Conservation (phyloP, 2,888 invertebrate species). For the Drosophila anceps region DNA sequence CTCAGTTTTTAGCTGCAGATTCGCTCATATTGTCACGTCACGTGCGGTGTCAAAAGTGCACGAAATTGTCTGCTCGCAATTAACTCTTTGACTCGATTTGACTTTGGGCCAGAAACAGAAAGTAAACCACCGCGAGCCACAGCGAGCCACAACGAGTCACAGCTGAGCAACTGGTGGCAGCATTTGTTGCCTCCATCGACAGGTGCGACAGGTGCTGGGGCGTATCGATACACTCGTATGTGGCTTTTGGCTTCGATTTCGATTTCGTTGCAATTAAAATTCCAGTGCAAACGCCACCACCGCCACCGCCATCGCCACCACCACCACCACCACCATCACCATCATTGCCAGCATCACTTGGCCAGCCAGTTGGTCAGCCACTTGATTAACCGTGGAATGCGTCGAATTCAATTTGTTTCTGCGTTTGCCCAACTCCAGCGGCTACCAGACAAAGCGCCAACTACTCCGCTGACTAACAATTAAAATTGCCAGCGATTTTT, state of each 20-base stretch:
- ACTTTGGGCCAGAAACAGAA: conserved; percentile 61
- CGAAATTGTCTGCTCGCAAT: conserved; percentile 63
- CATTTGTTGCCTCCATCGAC: conserved; percentile 57
- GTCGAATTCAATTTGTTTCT: conserved; percentile 76
- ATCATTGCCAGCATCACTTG: conserved; percentile 9
- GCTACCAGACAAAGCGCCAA: conserved; percentile 43
- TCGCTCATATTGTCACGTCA: conserved; percentile 71
- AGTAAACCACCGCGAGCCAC: conserved; percentile 46
- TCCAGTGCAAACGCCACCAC: conserved; percentile 53
- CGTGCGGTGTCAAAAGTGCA: conserved; percentile 76
- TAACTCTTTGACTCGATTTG: conserved; percentile 78
- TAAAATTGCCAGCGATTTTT: conserved; percentile 60
- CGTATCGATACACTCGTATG: conserved; percentile 41
- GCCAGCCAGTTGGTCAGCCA: conserved; percentile 33
- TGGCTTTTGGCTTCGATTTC: conserved; percentile 60
- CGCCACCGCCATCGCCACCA: conserved; percentile 35
- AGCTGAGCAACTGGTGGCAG: conserved; percentile 48
- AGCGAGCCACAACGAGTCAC: conserved; percentile 6
- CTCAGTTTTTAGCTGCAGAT: conserved; percentile 6
- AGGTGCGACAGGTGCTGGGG: conserved; percentile 46
- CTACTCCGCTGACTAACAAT: conserved; percentile 56
- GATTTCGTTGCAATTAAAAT: conserved; percentile 76
- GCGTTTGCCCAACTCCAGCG: conserved; percentile 43
- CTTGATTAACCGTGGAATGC: conserved; percentile 70
- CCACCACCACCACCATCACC: conserved; percentile 3